phyloP scores from a whole-genome alignment of 2,888 invertebrate species.

The Cheilosia vulpina region DNA sequence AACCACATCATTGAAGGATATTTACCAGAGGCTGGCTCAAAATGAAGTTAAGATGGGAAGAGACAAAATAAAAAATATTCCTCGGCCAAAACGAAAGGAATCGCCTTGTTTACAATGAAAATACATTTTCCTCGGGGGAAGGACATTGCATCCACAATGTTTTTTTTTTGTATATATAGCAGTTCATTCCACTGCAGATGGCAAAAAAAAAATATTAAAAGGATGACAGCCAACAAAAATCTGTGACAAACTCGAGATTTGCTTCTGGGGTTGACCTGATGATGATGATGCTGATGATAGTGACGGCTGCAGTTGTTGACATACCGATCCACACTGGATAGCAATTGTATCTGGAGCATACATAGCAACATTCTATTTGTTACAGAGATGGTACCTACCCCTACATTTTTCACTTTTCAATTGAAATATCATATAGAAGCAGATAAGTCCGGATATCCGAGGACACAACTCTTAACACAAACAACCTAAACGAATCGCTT shows the following conservation, averaged over 20 bases:
- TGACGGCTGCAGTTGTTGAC: slow-evolving; percentile 29
- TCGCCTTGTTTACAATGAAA: slow-evolving; percentile 42
- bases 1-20: slow-evolving; percentile 57
- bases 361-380: not conserved
- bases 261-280: slow-evolving; percentile 42
- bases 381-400: not conserved
- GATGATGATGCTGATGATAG: slow-evolving; percentile 26
- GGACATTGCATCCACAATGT: slow-evolving; percentile 3
- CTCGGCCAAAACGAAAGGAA: slow-evolving; percentile 24
- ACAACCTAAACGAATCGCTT: slow-evolving; percentile 32
- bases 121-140: not conserved
- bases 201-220: slow-evolving; percentile 23
- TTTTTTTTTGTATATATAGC: slow-evolving; percentile 20
- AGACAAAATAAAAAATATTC: slow-evolving; percentile 35
- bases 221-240: slow-evolving; percentile 18
- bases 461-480: slow-evolving; percentile 31
- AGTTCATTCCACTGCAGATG: slow-evolving; percentile 65
- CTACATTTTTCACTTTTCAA: not conserved
- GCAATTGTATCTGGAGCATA: slow-evolving; percentile 30
- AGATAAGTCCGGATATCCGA: slow-evolving; percentile 10
- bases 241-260: slow-evolving; percentile 58
- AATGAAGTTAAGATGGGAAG: slow-evolving; percentile 60
- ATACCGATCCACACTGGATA: slow-evolving; percentile 19
- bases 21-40: slow-evolving; percentile 46
- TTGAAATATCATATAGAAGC: not conserved